A percentile compares a stretch with the other conserved stretches of the same genome.
Conservation (phyloP, 1,140 invertebrate species). For the Zaprionus inermis region DNA sequence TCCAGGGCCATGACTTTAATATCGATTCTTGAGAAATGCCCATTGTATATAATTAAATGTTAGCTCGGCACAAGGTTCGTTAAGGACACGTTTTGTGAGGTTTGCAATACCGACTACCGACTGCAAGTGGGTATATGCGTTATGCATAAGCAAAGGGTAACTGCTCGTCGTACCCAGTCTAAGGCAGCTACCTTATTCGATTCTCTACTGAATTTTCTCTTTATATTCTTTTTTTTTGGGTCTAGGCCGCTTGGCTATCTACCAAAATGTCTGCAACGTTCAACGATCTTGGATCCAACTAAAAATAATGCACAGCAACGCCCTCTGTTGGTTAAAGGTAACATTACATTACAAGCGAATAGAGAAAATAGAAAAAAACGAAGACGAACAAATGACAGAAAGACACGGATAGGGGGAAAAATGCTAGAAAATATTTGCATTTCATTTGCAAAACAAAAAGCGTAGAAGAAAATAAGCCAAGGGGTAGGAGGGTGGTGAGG, state of each 20-base stretch:
- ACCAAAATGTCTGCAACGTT: slow-evolving; percentile 27
- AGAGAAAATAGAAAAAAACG: slow-evolving; percentile 7
- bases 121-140: not conserved
- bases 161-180: not conserved
- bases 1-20: not conserved
- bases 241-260: slow-evolving; percentile 36
- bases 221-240: slow-evolving; percentile 27
- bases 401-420: not conserved
- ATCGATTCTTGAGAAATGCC: slow-evolving; percentile 40
- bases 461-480: not conserved
- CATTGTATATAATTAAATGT: slow-evolving; percentile 6
- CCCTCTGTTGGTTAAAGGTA: slow-evolving; percentile 13
- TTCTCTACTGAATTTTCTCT: not conserved
- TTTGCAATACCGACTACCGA: not conserved
- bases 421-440: slow-evolving; percentile 32
- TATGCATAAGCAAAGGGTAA: not conserved
- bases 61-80: not conserved
- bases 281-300: slow-evolving; percentile 26
- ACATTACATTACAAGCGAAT: not conserved
- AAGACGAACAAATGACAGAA: not conserved
- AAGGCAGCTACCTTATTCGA: too few species aligned
- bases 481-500: too few species aligned
- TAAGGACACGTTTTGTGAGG: slow-evolving; percentile 7
- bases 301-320: slow-evolving; percentile 25
- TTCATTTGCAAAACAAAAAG: slow-evolving; percentile 30